Conservation (phyloP, 2,797 vertebrate genomes). For the Cheirogaleus major region DNA sequence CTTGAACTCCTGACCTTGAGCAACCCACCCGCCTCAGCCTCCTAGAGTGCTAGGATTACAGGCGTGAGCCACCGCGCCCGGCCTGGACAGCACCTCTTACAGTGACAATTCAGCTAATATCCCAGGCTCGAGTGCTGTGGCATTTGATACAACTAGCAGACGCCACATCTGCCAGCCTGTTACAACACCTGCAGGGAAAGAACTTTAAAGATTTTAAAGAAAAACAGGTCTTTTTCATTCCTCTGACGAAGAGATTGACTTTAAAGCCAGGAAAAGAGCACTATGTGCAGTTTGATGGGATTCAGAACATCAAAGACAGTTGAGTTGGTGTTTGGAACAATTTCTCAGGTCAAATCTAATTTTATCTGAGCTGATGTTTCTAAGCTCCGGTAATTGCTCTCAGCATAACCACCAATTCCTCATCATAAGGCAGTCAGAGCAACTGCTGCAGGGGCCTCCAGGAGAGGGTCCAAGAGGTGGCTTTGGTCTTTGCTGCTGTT, state of each 20-base stretch:
- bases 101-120: background rate
- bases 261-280: slow-evolving; percentile 67
- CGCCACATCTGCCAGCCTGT: background rate
- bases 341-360: slow-evolving; percentile 75
- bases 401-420: background rate
- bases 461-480: background rate
- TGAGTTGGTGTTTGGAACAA: slow-evolving; percentile 63
- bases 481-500: background rate
- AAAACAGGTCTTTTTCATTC: slow-evolving; percentile 51
- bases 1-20: no score
- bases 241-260: slow-evolving; percentile 58
- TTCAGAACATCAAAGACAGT: slow-evolving; percentile 65
- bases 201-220: slow-evolving; percentile 49
- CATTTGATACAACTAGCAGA: background rate
- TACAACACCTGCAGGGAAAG: slow-evolving; percentile 29
- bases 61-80: no score
- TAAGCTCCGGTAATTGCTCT: slow-evolving; percentile 53
- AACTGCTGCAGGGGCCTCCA: background rate
- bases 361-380: slow-evolving; percentile 70
- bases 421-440: background rate
- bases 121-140: background rate
- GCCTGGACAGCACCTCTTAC: background rate
- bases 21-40: no score
- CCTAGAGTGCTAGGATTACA: no score
- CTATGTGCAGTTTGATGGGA: slow-evolving; percentile 53